phyloP scores from a whole-genome alignment of 2,113 vertebrate genomes.

The Reinhardtius hippoglossoides region DNA sequence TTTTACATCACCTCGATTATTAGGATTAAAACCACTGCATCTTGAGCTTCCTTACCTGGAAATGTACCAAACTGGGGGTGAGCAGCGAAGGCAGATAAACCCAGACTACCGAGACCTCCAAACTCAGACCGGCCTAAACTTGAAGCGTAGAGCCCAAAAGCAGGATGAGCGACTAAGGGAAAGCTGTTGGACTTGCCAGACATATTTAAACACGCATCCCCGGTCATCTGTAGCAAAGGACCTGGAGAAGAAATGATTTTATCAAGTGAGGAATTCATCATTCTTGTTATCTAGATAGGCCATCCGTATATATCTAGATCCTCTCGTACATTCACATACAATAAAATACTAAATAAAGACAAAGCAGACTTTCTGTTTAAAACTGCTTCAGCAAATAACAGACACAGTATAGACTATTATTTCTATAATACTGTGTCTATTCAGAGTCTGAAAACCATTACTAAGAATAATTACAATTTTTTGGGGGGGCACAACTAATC shows the following conservation, averaged over 20 bases:
- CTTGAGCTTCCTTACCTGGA: slow-evolving; percentile 80
- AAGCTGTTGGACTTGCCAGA: slow-evolving; percentile 84
- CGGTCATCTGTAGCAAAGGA: slow-evolving; percentile 82
- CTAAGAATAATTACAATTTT: slow-evolving; percentile 2
- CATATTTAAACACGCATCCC: slow-evolving; percentile 84
- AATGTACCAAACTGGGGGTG: slow-evolving; percentile 86
- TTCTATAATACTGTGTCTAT: not conserved
- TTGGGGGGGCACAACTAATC: not conserved
- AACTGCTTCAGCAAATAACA: not conserved
- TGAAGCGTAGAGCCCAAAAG: slow-evolving; percentile 84
- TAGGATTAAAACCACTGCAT: not conserved
- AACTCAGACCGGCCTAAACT: slow-evolving; percentile 86
- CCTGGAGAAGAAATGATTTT: slow-evolving; percentile 76
- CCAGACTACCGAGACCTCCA: slow-evolving; percentile 88
- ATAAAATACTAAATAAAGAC: not conserved
- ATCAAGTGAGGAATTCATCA: slow-evolving; percentile 4
- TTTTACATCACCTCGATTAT: not conserved
- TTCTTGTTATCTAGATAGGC: not conserved
- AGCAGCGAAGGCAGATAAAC: slow-evolving; percentile 85
- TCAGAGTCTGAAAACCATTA: not conserved
- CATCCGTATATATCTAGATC: not conserved
- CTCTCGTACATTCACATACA: not conserved
- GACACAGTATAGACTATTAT: not conserved
- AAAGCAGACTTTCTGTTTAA: not conserved
- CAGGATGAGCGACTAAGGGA: slow-evolving; percentile 84